Evolutionary conservation across 2,888 invertebrate species (phyloP).

Genomic region (Mythimna ferrago): DNA sequence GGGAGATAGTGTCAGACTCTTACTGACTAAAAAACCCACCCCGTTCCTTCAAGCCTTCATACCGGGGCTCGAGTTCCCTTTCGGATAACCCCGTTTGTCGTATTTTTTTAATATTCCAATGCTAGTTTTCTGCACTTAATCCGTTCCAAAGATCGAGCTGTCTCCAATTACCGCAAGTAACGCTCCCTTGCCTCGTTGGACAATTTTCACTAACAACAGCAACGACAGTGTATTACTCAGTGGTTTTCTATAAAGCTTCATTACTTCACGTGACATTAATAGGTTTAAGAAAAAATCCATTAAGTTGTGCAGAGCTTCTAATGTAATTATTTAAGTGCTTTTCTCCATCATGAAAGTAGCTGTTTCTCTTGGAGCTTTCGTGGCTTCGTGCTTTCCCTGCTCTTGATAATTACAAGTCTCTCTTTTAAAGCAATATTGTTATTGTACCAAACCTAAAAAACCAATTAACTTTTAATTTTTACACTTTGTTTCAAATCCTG

Average conservation of each 20-base stretch:
- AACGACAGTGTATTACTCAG: slow-evolving; percentile 5
- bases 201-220: slow-evolving; percentile 22
- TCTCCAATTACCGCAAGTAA: slow-evolving; percentile 20
- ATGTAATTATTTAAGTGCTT: slow-evolving; percentile 56
- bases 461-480: slow-evolving; percentile 10
- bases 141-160: slow-evolving; percentile 9
- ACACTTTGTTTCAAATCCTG: slow-evolving; percentile 21
- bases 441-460: slow-evolving; percentile 26
- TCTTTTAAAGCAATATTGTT: slow-evolving; percentile 21
- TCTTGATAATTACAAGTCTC: slow-evolving; percentile 32
- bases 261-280: slow-evolving; percentile 37
- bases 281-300: slow-evolving; percentile 45
- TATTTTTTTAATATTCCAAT: slow-evolving; percentile 13
- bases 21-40: no score
- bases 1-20: no score
- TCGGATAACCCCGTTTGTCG: not conserved
- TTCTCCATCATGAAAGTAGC: slow-evolving; percentile 52
- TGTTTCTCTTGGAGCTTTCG: slow-evolving; percentile 32
- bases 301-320: slow-evolving; percentile 23
- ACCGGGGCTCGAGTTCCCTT: no score
- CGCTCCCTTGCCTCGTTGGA: slow-evolving; percentile 2
- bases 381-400: slow-evolving; percentile 49
- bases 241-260: slow-evolving; percentile 23
- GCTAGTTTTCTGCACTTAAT: slow-evolving; percentile 14
- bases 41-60: no score